Evolutionary conservation across 2,888 invertebrate genomes (phyloP), one percentile per base, ranked within the genome.

Genomic region (Acanthoscelides obtectus): DNA sequence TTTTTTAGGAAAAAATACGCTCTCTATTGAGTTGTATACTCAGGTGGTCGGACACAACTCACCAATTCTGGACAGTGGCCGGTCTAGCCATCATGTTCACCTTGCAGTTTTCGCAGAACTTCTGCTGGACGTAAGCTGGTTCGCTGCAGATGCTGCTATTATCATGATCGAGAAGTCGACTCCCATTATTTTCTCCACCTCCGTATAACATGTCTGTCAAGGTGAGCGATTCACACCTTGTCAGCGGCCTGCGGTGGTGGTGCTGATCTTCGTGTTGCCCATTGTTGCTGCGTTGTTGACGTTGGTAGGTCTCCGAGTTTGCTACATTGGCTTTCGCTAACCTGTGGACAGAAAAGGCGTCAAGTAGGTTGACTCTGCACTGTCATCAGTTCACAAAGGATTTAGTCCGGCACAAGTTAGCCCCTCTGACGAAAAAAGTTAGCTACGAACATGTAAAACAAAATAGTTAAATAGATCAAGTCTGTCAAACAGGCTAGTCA

Each of bases 61-160:
- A 66, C 86, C 90, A 91, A 75, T 89, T 90, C 73, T 90, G 89
- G 6, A 90, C 90, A 72, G 91, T 91, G 17, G 90, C 89, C 21
- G 91, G 91, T 79, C 91, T 87, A 19, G 21, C 20, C 67, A 90
- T 89, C 89, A 92, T 91, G 77, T 89, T 90, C 78, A 91, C 88
- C 82, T 92, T 91, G 80, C 92, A 93, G 82, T 92, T 92, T 86
- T 92, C 91, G 86, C 92, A 93, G 81, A 92, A 91, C 86, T 92
- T 92, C 80, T 92, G 91, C 84, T 91, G 90, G 19, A 88, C 84
- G 81, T 95, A 95, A 5, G 94, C 93, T 0, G 95, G 95, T 84
- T 95, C 95, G 83, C 94, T 94, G 83, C 94, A 95, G 74, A 95
- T 94, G 81, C 95, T 95, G 77, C 93, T 93, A 75, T 93, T 93